Conservation (phyloP, 2,113 vertebrate genomes). For the Podarcis muralis region DNA sequence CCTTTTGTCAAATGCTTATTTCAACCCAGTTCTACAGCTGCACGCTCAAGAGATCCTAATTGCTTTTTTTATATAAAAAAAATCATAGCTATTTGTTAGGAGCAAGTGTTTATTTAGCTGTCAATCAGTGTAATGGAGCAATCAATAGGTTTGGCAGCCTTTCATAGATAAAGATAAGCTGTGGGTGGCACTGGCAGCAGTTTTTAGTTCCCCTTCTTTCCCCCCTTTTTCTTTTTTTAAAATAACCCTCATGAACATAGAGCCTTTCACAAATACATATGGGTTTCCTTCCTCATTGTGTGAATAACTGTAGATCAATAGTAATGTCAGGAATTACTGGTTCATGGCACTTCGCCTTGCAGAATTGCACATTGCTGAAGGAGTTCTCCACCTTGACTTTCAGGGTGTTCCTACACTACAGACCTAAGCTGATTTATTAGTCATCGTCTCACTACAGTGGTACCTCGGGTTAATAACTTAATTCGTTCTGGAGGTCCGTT, state of each 20-base stretch:
- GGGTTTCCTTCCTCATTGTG: neutral
- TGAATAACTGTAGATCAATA: neutral
- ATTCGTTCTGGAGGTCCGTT: too few relatives aligned
- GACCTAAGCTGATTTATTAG: neutral
- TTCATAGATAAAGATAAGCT: constrained; percentile 21
- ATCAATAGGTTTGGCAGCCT: constrained; percentile 20
- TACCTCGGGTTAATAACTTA: too few relatives aligned
- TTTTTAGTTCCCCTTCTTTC: neutral
- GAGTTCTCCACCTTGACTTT: neutral
- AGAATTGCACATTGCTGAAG: neutral
- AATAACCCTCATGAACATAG: neutral
- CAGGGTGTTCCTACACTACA: neutral
- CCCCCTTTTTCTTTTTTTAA: neutral
- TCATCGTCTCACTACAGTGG: neutral
- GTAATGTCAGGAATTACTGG: neutral
- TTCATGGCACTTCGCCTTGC: neutral
- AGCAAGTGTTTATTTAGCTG: constrained; percentile 1
- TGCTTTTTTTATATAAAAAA: constrained; percentile 11
- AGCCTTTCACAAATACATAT: neutral
- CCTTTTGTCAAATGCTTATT: neutral
- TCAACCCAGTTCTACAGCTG: constrained; percentile 21
- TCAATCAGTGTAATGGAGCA: neutral
- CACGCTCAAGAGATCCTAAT: constrained; percentile 13
- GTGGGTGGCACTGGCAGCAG: neutral
- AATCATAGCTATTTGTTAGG: constrained; percentile 15